Conservation (phyloP, 2,888 invertebrate species). For the Rambutsinella grinnellia region DNA sequence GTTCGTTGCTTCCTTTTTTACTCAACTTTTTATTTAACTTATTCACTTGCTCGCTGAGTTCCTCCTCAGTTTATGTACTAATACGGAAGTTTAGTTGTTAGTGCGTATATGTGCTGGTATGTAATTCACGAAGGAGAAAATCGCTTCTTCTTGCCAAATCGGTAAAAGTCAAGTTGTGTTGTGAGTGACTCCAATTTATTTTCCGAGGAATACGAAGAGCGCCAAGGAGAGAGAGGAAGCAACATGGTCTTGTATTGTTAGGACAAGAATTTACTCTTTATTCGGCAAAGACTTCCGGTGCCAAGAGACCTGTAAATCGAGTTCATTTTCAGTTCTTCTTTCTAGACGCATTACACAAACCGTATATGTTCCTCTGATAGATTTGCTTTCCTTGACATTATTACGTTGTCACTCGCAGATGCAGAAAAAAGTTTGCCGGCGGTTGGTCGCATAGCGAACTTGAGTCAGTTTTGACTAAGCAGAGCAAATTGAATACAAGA, state of each 20-base stretch:
- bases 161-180: not conserved
- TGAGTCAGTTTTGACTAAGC: no score
- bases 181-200: no score
- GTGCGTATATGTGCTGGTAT: not conserved
- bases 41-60: no score
- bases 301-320: conserved; percentile 54
- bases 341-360: no score
- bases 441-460: no score
- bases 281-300: conserved; percentile 45
- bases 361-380: conserved; percentile 45
- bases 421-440: no score
- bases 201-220: no score
- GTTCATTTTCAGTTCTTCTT: conserved; percentile 48
- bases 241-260: no score
- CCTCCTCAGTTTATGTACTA: not conserved
- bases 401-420: conserved; percentile 3
- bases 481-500: no score
- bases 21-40: not conserved
- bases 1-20: not conserved
- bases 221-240: no score
- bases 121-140: not conserved
- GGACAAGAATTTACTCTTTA: conserved; percentile 24
- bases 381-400: conserved; percentile 13
- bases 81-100: no score
- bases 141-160: no score